phyloP scores from a whole-genome alignment of 2,113 vertebrate genomes.

The Balaeniceps rex region DNA sequence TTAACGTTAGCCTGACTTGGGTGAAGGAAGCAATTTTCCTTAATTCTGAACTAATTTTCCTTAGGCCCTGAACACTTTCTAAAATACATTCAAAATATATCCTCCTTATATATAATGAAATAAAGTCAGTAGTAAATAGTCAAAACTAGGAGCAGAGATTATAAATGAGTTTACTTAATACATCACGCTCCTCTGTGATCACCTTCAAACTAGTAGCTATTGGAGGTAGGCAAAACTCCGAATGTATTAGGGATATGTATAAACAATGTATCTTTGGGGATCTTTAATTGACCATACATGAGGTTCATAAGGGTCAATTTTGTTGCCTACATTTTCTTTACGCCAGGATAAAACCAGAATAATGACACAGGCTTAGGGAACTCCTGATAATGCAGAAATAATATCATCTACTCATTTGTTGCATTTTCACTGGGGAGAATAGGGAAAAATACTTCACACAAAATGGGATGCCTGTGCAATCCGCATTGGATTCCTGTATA shows the following conservation, averaged over 20 bases:
- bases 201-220: neutral
- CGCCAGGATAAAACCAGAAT: neutral
- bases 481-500: neutral
- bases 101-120: neutral
- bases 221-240: neutral
- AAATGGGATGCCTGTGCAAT: neutral
- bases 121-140: neutral
- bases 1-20: neutral
- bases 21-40: neutral
- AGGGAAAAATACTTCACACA: neutral
- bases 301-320: neutral
- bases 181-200: rapidly evolving
- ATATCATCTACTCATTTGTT: neutral
- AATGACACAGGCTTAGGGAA: neutral
- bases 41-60: neutral
- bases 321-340: neutral
- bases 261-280: neutral
- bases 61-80: neutral
- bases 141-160: neutral
- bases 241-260: rapidly evolving
- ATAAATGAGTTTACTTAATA: neutral
- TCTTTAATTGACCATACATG: neutral
- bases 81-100: neutral
- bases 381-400: neutral
- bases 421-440: neutral